Evolutionary conservation across 2,888 invertebrate species (phyloP).

Genomic region (Heteropelma amictum): DNA sequence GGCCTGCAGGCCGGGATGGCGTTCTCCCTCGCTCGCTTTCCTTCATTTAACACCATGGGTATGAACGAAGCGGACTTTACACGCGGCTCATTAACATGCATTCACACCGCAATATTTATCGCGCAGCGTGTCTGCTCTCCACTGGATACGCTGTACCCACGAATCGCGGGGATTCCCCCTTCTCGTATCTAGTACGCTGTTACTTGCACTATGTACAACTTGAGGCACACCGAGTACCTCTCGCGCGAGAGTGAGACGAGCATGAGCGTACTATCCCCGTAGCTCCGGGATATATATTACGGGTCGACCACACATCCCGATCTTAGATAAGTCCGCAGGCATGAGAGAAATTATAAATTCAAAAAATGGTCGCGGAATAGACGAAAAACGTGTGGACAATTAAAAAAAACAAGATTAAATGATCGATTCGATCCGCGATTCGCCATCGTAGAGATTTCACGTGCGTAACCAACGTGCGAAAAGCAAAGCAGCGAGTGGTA

Average conservation of each 20-base stretch:
- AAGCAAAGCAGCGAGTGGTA: too few relatives aligned
- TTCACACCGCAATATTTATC: constrained; percentile 75
- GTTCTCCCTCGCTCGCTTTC: constrained; percentile 40
- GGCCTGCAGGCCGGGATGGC: constrained; percentile 43
- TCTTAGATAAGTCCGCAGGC: constrained; percentile 66
- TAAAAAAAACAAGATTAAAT: neutral
- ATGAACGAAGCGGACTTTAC: constrained; percentile 39
- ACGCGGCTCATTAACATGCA: constrained; percentile 74
- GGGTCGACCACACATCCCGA: constrained; percentile 68
- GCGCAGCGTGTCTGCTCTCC: constrained; percentile 42
- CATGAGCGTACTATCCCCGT: constrained; percentile 24
- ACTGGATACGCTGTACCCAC: constrained; percentile 9
- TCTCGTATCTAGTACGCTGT: constrained; percentile 50
- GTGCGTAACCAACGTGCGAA: too few relatives aligned
- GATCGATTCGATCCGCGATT: too few relatives aligned
- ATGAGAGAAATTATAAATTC: constrained; percentile 30
- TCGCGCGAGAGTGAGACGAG: constrained; percentile 31
- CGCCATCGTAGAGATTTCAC: too few relatives aligned
- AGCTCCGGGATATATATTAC: constrained; percentile 51
- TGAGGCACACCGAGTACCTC: constrained; percentile 28
- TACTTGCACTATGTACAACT: constrained; percentile 44
- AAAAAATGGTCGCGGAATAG: neutral
- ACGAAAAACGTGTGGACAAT: neutral
- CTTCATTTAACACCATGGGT: neutral
- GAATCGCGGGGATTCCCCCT: constrained; percentile 22